Base-by-base conservation (phyloP, 2,113 vertebrate species). In the Mesembrinibis cayennensis region DNA sequence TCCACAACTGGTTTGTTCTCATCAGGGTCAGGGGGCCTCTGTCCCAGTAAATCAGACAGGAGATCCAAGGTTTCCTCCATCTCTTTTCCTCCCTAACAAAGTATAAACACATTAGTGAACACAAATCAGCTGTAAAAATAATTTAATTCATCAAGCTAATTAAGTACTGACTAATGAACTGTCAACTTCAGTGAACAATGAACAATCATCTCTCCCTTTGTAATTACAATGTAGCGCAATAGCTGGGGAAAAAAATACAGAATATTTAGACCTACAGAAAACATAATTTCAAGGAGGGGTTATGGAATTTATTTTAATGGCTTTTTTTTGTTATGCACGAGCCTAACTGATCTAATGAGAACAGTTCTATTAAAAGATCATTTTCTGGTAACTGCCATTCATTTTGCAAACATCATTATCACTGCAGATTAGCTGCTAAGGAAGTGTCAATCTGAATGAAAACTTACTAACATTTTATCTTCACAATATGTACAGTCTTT, bases 1-100 rank as follows among this genome's bases (percentile, higher is more conserved):
- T 98, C 98, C 69, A 98, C 97, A 73, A 98, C 3, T 4, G 98
- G 97, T 76, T 98, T 98, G 93, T 94, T 96, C 66, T 98, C 98
- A 78, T 98, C 92, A 20, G 98, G 98, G 44, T 98, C 98, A 13
- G 97, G 98, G n/a, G 98, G 89, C 50, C 97, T 98, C 74, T 98
- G 89, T 7, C 98, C 98, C 59, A 98, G 83, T 53, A 97, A 97
- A 72, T 98, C 97, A 15, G 98, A 98, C 13, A 98, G 96, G 70
- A 98, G 89, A 96, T 98, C 97, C 83, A 98, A 72, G 40, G 98
- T 98, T 47, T 98, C 95, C 6, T 98, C 97, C 17, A 98, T 88
- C n/a, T 97, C 97, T 89, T 98, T 97, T 67, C 85, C 87, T 59
- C 50, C 80, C 95, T 97, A 71, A 55, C 55, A 71, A 85, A 91